These are phyloP conservation scores for Oryzias dopingdopingensis DNA, from an alignment of 2,797 vertebrate genomes.

Conservation along the genomic window DNA sequence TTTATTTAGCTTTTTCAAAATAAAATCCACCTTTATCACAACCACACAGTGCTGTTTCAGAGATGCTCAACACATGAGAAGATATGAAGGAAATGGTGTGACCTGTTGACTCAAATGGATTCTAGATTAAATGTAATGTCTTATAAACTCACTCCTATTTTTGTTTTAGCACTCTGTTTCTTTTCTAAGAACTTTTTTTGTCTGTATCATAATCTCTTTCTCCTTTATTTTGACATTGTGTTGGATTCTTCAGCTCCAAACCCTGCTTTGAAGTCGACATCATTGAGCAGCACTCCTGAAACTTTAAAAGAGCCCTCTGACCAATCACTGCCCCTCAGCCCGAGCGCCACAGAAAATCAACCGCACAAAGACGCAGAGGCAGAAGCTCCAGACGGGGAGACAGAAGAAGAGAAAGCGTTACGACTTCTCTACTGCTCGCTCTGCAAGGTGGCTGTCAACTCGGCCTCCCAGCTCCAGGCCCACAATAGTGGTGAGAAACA, in stretches of 20 bases:
- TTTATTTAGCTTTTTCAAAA: too few relatives aligned
- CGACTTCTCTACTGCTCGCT: slow-evolving; percentile 96
- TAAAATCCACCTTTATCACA: too few relatives aligned
- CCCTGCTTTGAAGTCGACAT: slow-evolving; percentile 67
- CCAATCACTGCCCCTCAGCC: slow-evolving; percentile 25
- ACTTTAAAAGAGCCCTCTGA: slow-evolving; percentile 70
- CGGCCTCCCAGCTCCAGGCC: slow-evolving; percentile 94
- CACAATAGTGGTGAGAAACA: slow-evolving; percentile 92
- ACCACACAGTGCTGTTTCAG: too few relatives aligned
- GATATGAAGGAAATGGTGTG: too few relatives aligned
- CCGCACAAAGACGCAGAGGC: slow-evolving; percentile 68
- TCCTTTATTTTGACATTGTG: slow-evolving; percentile 1
- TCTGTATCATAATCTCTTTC: not conserved
- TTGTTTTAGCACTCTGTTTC: not conserved
- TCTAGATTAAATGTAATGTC: too few relatives aligned
- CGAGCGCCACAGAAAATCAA: slow-evolving; percentile 33
- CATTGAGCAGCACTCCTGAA: slow-evolving; percentile 72
- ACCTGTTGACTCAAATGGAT: too few relatives aligned
- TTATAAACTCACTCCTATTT: not conserved
- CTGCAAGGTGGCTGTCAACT: slow-evolving; percentile 98
- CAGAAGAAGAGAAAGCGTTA: slow-evolving; percentile 91
- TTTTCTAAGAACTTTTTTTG: not conserved
- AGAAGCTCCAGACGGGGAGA: slow-evolving; percentile 76
- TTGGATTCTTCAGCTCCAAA: slow-evolving; percentile 39
- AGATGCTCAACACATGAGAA: too few relatives aligned